These are phyloP conservation scores for Ptychobarbus kaznakovi DNA, from an alignment of 2,797 vertebrate species.

Conservation along the genomic window DNA sequence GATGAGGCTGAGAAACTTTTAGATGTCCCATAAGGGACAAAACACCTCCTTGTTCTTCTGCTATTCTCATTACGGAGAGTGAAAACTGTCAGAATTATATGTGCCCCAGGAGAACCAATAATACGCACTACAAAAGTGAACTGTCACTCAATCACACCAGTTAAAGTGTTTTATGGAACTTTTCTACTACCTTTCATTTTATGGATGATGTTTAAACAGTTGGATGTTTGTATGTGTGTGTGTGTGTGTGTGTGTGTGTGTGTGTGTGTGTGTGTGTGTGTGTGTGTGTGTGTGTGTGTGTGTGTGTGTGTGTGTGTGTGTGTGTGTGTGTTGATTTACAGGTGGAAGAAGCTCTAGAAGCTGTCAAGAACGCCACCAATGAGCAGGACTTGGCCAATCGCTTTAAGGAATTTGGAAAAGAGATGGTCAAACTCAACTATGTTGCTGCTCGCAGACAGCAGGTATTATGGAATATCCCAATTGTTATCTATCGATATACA, in stretches of 20 bases:
- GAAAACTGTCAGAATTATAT: constrained; percentile 21
- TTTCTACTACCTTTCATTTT: constrained; percentile 1
- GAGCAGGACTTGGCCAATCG: constrained; percentile 97
- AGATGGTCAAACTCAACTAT: constrained; percentile 99
- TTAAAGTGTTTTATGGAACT: background rate
- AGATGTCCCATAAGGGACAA: constrained; percentile 1
- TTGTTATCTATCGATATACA: background rate
- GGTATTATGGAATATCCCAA: constrained; percentile 72
- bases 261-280: constrained; percentile 24
- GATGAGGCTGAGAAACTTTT: constrained; percentile 3
- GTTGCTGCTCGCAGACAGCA: constrained; percentile 96
- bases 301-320: background rate
- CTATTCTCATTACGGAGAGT: background rate
- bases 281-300: constrained; percentile 30
- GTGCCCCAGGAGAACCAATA: constrained; percentile 2
- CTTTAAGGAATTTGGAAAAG: constrained; percentile 98
- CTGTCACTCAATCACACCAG: background rate
- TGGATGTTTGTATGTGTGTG: constrained; percentile 44
- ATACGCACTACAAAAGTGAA: constrained; percentile 1
- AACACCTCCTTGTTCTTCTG: background rate
- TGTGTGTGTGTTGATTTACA: constrained; percentile 62
- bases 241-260: background rate
- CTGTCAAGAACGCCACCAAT: constrained; percentile 95
- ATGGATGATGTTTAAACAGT: constrained; percentile 1
- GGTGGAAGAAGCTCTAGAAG: constrained; percentile 96